A percentile compares a stretch with the other conserved stretches of the same genome.
Conservation (phyloP, 2,888 invertebrate genomes). For the Theodoxus fluviatilis region DNA sequence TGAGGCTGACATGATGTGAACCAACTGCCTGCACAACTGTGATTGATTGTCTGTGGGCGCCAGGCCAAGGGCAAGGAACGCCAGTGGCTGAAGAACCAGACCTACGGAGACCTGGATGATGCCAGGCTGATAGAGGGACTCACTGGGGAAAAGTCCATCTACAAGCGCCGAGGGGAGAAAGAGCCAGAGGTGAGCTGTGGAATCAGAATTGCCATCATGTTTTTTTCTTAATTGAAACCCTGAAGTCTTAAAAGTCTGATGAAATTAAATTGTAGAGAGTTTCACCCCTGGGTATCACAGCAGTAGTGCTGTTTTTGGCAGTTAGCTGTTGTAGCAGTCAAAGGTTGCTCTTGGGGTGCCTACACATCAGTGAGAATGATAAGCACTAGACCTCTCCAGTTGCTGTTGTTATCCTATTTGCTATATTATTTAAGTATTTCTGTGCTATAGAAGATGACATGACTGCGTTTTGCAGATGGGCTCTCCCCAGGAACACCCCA, state of each 20-base stretch:
- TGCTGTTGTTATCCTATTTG: too few relatives aligned
- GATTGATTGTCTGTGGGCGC: neutral
- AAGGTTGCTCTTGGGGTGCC: too few relatives aligned
- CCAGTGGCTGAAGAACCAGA: slow-evolving; percentile 92
- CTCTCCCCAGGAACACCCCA: slow-evolving; percentile 85
- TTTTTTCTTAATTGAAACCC: neutral
- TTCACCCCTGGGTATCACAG: too few relatives aligned
- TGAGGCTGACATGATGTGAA: too few relatives aligned
- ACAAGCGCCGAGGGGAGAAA: slow-evolving; percentile 82
- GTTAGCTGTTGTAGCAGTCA: too few relatives aligned
- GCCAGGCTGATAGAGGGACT: slow-evolving; percentile 90
- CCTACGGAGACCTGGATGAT: slow-evolving; percentile 93
- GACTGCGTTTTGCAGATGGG: slow-evolving; percentile 69
- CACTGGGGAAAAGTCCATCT: slow-evolving; percentile 91
- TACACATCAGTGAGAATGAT: too few relatives aligned
- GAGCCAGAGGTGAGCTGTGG: slow-evolving; percentile 74
- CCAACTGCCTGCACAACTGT: too few relatives aligned
- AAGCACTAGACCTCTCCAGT: too few relatives aligned
- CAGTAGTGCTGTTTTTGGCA: too few relatives aligned
- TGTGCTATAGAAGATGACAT: too few relatives aligned
- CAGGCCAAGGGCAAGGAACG: slow-evolving; percentile 89
- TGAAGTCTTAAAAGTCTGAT: neutral
- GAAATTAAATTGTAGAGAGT: neutral
- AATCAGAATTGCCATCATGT: neutral
- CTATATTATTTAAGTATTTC: too few relatives aligned